Base-by-base conservation (phyloP, 2,113 vertebrate genomes). In the Cyphomyrus plagiostoma region DNA sequence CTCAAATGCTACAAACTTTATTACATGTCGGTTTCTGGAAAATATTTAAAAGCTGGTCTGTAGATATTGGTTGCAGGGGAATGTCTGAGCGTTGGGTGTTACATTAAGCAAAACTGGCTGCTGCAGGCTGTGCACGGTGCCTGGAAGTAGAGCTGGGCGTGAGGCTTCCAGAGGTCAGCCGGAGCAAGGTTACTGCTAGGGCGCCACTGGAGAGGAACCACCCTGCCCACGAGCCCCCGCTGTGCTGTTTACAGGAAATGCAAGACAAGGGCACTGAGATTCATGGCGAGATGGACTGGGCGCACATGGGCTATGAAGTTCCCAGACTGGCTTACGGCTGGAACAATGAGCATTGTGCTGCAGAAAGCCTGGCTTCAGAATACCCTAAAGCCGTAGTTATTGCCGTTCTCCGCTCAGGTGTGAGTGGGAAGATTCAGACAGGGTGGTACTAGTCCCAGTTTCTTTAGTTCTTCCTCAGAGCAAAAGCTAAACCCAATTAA, bases 241-340 rank as follows among this genome's bases (percentile, higher is more conserved):
- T 88, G 87, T 26, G 53, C 90, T 96, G 95, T 97, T 97, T 95
- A 96, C 95, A 94, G 96, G 96, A 97, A 96, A 95, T 95, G 95
- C 95, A 90, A 92, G 94, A 95, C 94, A 94, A 95, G 95, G 77
- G 52, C 0, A 1, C 90, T 89, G 92, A 88, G 83, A 66, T 52
- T n/a, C 74, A 42, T 66, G 77, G 45, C 26, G 45, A n/a, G 62
- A 66, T 49, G 50, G 30, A 53, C 46, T 35, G 52, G 86, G 48
- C 23, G 66, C 62, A 30, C 49, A 21, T 21, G 26, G 89, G 84
- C 23, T 74, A 49, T 56, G 86, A 56, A 49, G 86, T 88, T 88
- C 86, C 52, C 86, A 88, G 49, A 58, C 48, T 82, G 30, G 48
- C 23, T 84, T 23, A 35, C n/a, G 50, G 39, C 8, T 26, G 3